These are phyloP conservation scores for Drosophila formosana DNA, from an alignment of 2,888 invertebrate species.

Conservation along the genomic window DNA sequence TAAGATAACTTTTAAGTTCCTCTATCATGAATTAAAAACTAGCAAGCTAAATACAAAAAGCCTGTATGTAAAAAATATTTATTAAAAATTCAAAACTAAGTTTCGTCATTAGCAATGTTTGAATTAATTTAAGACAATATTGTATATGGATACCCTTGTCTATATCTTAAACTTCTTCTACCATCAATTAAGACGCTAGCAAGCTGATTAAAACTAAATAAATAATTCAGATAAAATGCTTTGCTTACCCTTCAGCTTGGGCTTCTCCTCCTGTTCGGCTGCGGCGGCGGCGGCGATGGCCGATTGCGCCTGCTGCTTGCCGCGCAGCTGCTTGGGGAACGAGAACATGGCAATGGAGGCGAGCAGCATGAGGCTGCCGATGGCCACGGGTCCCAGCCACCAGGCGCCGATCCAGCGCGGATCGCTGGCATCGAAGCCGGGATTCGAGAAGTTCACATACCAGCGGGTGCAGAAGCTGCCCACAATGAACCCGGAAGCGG, in stretches of 20 bases:
- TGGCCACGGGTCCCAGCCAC: conserved; percentile 96
- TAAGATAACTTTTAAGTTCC: too few relatives aligned
- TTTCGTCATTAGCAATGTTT: too few relatives aligned
- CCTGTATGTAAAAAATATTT: too few relatives aligned
- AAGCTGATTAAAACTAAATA: too few relatives aligned
- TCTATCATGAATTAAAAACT: too few relatives aligned
- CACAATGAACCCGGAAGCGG: conserved; percentile 95
- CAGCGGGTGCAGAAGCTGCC: conserved; percentile 95
- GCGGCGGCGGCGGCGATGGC: conserved; percentile 51
- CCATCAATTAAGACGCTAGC: too few relatives aligned
- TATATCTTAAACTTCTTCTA: too few relatives aligned
- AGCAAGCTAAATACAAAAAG: too few relatives aligned
- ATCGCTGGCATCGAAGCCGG: conserved; percentile 91
- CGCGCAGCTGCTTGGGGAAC: conserved; percentile 92
- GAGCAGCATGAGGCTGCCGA: conserved; percentile 92
- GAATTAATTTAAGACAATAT: too few relatives aligned
- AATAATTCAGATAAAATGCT: neutral
- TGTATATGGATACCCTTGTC: too few relatives aligned
- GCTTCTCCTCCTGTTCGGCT: conserved; percentile 85
- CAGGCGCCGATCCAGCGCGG: conserved; percentile 98
- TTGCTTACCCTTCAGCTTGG: conserved; percentile 88
- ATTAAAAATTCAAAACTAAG: too few relatives aligned
- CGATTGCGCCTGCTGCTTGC: conserved; percentile 80
- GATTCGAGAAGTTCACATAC: conserved; percentile 93
- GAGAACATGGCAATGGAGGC: conserved; percentile 95